phyloP scores from a whole-genome alignment of 2,797 vertebrate genomes.

The Pipistrellus pipistrellus region DNA sequence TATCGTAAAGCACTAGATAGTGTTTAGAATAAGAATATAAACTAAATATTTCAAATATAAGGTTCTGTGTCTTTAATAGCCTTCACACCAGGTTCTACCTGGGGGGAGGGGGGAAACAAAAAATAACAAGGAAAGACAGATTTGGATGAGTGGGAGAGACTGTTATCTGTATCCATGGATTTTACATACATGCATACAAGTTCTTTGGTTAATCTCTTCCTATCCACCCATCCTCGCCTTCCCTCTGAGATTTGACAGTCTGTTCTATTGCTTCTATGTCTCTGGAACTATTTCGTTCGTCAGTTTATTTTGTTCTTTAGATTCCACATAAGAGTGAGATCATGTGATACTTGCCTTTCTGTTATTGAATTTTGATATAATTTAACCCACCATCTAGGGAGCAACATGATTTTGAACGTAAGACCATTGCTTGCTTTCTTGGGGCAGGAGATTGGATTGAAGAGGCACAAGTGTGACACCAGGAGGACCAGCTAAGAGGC shows the following conservation, averaged over 20 bases:
- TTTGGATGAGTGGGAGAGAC: background rate
- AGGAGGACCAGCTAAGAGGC: background rate
- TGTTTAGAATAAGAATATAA: constrained; percentile 13
- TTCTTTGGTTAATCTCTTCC: too few relatives aligned
- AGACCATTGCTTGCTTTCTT: background rate
- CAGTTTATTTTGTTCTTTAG: too few relatives aligned
- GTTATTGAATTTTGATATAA: background rate
- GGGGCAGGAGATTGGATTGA: background rate
- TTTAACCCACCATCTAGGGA: background rate
- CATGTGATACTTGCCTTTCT: background rate
- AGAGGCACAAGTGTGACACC: background rate
- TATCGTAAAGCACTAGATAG: background rate
- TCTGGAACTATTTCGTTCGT: too few relatives aligned
- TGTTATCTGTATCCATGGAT: too few relatives aligned
- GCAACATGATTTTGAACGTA: constrained; percentile 1
- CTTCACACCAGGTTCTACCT: background rate
- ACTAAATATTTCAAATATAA: background rate
- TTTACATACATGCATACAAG: too few relatives aligned
- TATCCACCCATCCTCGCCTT: too few relatives aligned
- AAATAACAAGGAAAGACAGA: background rate
- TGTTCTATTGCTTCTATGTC: too few relatives aligned
- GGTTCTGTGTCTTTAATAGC: background rate
- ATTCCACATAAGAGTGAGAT: too few relatives aligned
- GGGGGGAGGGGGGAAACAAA: background rate
- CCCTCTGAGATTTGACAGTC: too few relatives aligned